Evolutionary conservation across 2,113 vertebrate genomes (phyloP).

Genomic region (Oncorhynchus mykiss): DNA sequence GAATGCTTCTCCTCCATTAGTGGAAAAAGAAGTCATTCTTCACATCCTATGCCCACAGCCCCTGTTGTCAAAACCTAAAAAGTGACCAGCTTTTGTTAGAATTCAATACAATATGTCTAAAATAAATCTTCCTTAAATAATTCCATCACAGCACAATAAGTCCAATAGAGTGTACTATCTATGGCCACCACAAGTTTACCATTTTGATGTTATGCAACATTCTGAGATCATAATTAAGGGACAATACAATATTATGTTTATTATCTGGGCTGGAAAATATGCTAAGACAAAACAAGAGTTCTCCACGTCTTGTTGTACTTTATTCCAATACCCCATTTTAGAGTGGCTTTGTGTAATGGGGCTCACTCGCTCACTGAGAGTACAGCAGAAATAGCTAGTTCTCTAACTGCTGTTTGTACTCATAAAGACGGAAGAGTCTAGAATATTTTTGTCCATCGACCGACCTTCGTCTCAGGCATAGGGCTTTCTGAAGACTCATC

Average conservation of each 20-base stretch:
- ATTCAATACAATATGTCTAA: neutral
- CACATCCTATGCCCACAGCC: neutral
- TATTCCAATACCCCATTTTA: conserved; percentile 49
- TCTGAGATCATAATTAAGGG: conserved; percentile 63
- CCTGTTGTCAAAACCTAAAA: neutral
- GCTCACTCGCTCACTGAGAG: conserved; percentile 39
- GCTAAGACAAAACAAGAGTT: conserved; percentile 52
- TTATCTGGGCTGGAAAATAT: conserved; percentile 71
- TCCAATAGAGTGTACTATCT: conserved; percentile 14
- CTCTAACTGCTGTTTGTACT: conserved; percentile 64
- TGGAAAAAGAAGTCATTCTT: neutral
- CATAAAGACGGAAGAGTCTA: conserved; percentile 33
- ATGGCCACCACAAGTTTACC: neutral
- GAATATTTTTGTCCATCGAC: conserved; percentile 40
- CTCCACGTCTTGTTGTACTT: conserved; percentile 39
- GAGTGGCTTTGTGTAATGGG: conserved; percentile 45
- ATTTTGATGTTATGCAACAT: conserved; percentile 55
- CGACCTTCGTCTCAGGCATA: conserved; percentile 24
- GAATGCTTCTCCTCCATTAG: neutral
- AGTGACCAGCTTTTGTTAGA: too few species aligned
- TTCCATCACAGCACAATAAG: neutral
- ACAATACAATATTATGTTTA: conserved; percentile 68
- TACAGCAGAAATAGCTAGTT: conserved; percentile 47
- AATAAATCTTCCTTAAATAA: neutral
- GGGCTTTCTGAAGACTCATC: conserved; percentile 43